A percentile compares a stretch with the other conserved stretches of the same genome.
Evolutionary conservation across 2,888 invertebrate genomes (phyloP).

Genomic region (Drepanosiphum platanoidis): DNA sequence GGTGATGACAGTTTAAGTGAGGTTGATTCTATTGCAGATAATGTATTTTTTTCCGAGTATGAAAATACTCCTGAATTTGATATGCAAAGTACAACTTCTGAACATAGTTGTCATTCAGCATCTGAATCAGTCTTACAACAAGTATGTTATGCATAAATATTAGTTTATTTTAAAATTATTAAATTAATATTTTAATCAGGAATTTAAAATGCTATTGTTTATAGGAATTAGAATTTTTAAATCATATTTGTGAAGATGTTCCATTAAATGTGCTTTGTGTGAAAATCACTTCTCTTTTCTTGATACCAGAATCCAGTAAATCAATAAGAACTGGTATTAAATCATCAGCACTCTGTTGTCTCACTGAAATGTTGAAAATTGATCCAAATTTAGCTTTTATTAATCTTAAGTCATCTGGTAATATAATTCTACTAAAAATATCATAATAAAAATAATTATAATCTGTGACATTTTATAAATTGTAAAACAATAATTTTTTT

Average conservation of each 20-base stretch:
- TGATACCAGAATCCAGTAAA: conserved; percentile 43
- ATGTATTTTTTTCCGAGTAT: conserved; percentile 59
- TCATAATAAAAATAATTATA: too few species aligned
- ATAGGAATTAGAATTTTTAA: conserved; percentile 59
- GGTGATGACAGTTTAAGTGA: conserved; percentile 60
- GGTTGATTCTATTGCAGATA: conserved; percentile 53
- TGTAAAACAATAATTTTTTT: too few species aligned
- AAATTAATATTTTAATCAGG: conserved; percentile 2
- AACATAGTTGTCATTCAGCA: conserved; percentile 59
- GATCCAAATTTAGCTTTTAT: conserved; percentile 56
- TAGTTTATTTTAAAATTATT: conserved; percentile 2
- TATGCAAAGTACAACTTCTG: conserved; percentile 54
- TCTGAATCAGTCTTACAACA: conserved; percentile 55
- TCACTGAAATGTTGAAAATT: conserved; percentile 53
- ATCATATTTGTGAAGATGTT: conserved; percentile 42
- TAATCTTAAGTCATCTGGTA: conserved; percentile 24
- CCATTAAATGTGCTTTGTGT: conserved; percentile 45
- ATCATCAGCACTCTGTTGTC: conserved; percentile 53
- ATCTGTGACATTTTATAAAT: too few species aligned
- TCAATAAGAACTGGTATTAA: conserved; percentile 52
- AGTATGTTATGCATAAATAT: conserved; percentile 36
- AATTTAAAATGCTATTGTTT: neutral
- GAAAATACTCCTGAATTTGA: conserved; percentile 49
- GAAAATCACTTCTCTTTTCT: conserved; percentile 48
- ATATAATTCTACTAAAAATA: too few species aligned